phyloP scores from a whole-genome alignment of 2,888 invertebrate genomes.

The Acronicta aceris region DNA sequence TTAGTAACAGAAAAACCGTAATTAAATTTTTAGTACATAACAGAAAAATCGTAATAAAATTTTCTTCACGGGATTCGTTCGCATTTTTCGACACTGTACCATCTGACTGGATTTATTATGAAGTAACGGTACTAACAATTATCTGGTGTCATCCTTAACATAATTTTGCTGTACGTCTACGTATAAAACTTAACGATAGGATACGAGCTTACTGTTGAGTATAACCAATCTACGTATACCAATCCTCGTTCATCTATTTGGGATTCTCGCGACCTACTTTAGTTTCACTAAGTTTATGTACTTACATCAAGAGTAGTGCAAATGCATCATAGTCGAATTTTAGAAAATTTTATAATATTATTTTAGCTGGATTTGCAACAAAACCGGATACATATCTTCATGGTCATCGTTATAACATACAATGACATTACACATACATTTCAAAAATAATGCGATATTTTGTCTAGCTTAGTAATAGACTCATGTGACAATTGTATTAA shows the following conservation, averaged over 20 bases:
- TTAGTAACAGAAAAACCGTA: too few species aligned
- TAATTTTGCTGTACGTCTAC: too few species aligned
- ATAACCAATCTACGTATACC: conserved; percentile 27
- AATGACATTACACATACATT: too few species aligned
- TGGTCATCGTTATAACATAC: neutral
- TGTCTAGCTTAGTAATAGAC: conserved; percentile 36
- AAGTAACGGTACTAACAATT: neutral
- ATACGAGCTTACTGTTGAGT: too few species aligned
- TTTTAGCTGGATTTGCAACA: neutral
- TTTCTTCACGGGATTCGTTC: neutral
- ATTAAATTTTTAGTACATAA: too few species aligned
- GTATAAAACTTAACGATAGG: too few species aligned
- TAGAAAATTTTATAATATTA: conserved; percentile 6
- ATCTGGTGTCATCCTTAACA: neutral
- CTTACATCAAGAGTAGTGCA: conserved; percentile 28
- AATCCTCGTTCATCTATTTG: conserved; percentile 47
- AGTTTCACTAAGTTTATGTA: conserved; percentile 31
- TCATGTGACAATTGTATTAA: conserved; percentile 41
- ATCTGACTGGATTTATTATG: neutral
- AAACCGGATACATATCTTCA: neutral
- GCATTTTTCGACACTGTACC: neutral
- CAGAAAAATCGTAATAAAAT: too few species aligned
- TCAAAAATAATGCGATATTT: conserved; percentile 28
- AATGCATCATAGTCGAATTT: conserved; percentile 15
- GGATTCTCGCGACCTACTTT: conserved; percentile 42